Evolutionary conservation across 2,113 vertebrate genomes (phyloP).

Genomic region (Agelaius phoeniceus): DNA sequence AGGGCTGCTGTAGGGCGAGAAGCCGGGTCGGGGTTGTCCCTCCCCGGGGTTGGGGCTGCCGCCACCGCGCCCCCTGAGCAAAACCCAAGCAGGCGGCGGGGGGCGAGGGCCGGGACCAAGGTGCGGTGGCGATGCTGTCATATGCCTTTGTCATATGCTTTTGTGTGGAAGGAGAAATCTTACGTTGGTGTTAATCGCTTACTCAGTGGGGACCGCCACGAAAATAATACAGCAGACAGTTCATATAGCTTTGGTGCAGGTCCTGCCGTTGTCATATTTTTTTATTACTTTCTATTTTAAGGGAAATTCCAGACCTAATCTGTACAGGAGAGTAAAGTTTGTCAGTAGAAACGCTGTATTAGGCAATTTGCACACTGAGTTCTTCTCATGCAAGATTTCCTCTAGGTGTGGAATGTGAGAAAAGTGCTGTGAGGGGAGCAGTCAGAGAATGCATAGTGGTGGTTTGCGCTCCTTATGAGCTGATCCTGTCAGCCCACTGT

Average conservation of each 20-base stretch:
- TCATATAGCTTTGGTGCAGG: background rate
- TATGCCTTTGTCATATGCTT: too few species aligned
- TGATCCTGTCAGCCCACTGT: background rate
- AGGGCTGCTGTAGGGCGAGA: background rate
- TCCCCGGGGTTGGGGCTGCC: background rate
- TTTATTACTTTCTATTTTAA: background rate
- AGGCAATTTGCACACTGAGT: accelerated
- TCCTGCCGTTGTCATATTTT: background rate
- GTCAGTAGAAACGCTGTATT: background rate
- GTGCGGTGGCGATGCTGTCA: background rate
- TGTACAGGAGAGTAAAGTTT: background rate
- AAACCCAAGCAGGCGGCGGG: background rate
- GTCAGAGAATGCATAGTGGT: background rate
- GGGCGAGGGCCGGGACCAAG: background rate
- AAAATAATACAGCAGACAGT: accelerated
- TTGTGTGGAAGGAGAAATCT: background rate
- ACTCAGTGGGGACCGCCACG: accelerated
- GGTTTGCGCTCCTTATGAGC: background rate
- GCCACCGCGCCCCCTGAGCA: background rate
- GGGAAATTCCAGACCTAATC: background rate
- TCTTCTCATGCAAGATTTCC: background rate
- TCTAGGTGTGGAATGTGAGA: background rate
- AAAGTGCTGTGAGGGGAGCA: background rate
- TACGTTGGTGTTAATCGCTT: background rate
- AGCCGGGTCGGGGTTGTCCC: background rate